phyloP scores from a whole-genome alignment of 2,113 vertebrate species.

The Gallinago undulata region DNA sequence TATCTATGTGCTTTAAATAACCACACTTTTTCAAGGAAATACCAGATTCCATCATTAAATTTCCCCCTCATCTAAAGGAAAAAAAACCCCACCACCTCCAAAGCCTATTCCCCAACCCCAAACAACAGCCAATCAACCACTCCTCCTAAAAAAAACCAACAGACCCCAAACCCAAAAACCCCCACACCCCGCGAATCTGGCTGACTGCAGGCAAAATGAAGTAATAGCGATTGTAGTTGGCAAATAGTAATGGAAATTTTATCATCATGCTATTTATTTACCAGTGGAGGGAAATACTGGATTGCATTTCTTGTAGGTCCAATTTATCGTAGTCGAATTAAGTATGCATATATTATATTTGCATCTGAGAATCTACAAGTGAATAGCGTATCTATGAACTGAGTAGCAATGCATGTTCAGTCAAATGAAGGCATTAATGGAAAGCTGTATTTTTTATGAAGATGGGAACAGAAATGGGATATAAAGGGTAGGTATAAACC shows the following conservation, averaged over 20 bases:
- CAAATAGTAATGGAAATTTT: not conserved
- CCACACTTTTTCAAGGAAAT: not conserved
- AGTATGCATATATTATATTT: not conserved
- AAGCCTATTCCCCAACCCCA: not conserved
- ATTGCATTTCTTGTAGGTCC: not conserved
- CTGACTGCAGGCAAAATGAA: not conserved
- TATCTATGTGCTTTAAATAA: not conserved
- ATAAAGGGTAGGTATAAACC: not conserved
- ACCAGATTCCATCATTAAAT: not conserved
- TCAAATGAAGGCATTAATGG: not conserved
- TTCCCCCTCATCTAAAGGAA: not conserved
- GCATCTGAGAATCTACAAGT: not conserved
- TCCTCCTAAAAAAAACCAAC: not conserved
- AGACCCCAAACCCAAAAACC: too few species aligned
- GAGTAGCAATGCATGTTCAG: not conserved
- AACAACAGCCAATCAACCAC: not conserved
- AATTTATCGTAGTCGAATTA: not conserved
- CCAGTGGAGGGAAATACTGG: too few species aligned
- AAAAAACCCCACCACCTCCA: not conserved
- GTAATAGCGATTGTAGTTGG: not conserved
- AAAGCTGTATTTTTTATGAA: not conserved
- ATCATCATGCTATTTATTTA: not conserved
- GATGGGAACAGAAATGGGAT: not conserved
- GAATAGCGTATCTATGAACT: not conserved
- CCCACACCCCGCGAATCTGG: accelerated